A percentile compares a stretch with the other conserved stretches of the same genome.
Conservation (phyloP, 2,888 invertebrate species). For the Aradus depressus region DNA sequence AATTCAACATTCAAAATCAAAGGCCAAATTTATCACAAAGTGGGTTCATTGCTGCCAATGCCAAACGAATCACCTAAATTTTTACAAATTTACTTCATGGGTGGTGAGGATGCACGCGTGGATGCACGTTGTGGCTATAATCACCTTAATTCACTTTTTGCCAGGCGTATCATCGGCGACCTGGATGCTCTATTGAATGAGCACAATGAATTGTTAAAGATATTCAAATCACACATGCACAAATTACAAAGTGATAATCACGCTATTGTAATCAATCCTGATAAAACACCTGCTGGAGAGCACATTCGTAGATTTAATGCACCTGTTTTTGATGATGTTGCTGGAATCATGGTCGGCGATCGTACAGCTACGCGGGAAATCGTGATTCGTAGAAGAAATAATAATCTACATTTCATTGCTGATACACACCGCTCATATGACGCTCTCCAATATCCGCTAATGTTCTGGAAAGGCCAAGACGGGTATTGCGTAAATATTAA, state of each 20-base stretch:
- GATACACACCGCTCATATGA: constrained; percentile 4
- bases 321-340: constrained; percentile 19
- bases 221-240: constrained; percentile 14
- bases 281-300: constrained; percentile 14
- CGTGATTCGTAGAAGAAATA: constrained; percentile 4
- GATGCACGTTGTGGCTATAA: constrained; percentile 5
- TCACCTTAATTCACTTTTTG: constrained; percentile 27
- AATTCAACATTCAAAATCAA: constrained; percentile 22
- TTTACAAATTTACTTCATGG: constrained; percentile 23
- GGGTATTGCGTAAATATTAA: constrained; percentile 3
- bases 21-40: constrained; percentile 21
- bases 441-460: background rate
- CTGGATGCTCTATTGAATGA: constrained; percentile 27
- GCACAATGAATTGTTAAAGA: constrained; percentile 6
- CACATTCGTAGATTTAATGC: constrained; percentile 22
- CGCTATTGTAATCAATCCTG: constrained; percentile 16
- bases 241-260: constrained; percentile 13
- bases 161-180: constrained; percentile 29
- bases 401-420: constrained; percentile 8
- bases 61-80: constrained; percentile 17
- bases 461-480: background rate
- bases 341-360: background rate
- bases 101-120: constrained; percentile 20
- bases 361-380: background rate
- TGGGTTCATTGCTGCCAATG: constrained; percentile 18